Base-by-base conservation (phyloP, 2,888 invertebrate genomes). In the Halictus ligatus region DNA sequence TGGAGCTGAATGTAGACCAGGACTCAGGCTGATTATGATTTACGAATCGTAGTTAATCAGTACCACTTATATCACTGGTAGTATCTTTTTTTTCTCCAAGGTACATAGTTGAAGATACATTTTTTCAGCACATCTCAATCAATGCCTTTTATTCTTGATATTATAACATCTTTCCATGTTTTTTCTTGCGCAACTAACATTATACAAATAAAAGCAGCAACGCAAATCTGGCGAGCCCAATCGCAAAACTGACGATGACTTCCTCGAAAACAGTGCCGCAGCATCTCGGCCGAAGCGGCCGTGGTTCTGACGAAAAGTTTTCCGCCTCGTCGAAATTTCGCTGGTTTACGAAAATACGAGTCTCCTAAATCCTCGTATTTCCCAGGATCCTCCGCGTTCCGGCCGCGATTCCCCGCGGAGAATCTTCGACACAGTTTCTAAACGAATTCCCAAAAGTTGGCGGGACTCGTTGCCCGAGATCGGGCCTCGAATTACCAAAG, bases 401-500 rank as follows among this genome's bases (percentile, higher is more conserved):
- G 18, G 40, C 10, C 3, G 69, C 35, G 50, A 50, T 64, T 67
- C 72, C 64, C 72, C 3, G 15, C 64, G 29, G 86, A 15, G 58
- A 73, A 58, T 85, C 80, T 85, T 80, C 77, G 69, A 64, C 87
- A 64, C 74, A 86, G 76, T 86, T 81, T 77, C 78, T 21, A 15
- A 76, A 77, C 75, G 82, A 81, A 77, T 81, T 58, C 69, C 29
- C 75, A 40, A 4, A 88, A 89, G 88, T 88, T 89, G 81, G 80
- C 71, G 50, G 46, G 50, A n/a, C 73, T 73, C 78, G 85, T 80
- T 78, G 82, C 69, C 29, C 64, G 79, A 75, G 81, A 83, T 80
- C 79, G 72, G 71, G 81, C 67, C 77, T 48, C 29, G 79, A 88
- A 87, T 87, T 88, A 75, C 85, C 75, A 54, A 43, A 71, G 43